Conservation (phyloP, 2,888 invertebrate species). For the Ecdyonurus torrentis region DNA sequence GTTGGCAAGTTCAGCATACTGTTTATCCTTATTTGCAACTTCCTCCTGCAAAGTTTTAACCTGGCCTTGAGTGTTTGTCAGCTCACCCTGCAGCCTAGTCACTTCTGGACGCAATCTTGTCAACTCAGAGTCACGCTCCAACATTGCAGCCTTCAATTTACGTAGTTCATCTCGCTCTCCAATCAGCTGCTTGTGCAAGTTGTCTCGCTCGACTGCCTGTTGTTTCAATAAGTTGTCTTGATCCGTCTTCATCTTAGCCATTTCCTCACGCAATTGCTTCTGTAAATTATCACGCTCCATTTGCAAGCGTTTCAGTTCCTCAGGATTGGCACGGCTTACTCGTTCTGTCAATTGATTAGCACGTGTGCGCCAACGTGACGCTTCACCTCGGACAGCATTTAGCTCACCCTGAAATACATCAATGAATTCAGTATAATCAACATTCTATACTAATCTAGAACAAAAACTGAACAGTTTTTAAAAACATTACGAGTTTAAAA, state of each 20-base stretch:
- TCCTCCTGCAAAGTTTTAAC: not conserved
- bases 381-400: slow-evolving; percentile 57
- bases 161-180: slow-evolving; percentile 44
- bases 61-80: not conserved
- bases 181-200: slow-evolving; percentile 56
- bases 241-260: slow-evolving; percentile 47
- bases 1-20: not conserved
- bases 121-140: not conserved
- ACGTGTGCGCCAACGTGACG: slow-evolving; percentile 53
- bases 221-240: no score
- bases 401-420: slow-evolving; percentile 46
- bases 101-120: not conserved
- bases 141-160: slow-evolving; percentile 36
- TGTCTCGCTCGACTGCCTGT: slow-evolving; percentile 75
- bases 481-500: no score
- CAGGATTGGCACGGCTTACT: slow-evolving; percentile 77
- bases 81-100: not conserved
- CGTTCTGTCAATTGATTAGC: slow-evolving; percentile 79
- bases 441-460: no score
- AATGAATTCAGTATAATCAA: no score
- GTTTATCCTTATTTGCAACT: no score
- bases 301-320: slow-evolving; percentile 62
- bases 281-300: slow-evolving; percentile 61
- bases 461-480: no score
- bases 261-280: slow-evolving; percentile 51